Evolutionary conservation across 92 coral and sea anemone genomes (phyloP).

Genomic region (Zoanthus solanderi): DNA sequence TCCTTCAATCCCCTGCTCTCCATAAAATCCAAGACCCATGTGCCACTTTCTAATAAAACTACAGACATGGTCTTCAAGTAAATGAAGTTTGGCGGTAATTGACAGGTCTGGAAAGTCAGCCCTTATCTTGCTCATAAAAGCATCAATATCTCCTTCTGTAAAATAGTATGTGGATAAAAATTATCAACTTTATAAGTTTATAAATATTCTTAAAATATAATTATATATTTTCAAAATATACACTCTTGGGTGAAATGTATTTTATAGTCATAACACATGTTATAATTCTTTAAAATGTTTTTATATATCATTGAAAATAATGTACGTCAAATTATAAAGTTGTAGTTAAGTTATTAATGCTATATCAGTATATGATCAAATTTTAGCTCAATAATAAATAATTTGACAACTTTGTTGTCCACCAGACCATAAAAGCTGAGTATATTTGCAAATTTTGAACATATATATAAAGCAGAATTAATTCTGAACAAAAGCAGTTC

Average conservation of each 20-base stretch:
- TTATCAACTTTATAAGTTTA: not conserved
- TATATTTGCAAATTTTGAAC: no score
- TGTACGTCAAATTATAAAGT: not conserved
- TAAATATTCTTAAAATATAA: not conserved
- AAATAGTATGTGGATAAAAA: not conserved
- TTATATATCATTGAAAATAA: not conserved
- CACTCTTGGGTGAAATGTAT: not conserved
- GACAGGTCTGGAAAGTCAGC: slow-evolving; percentile 27
- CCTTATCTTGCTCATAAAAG: slow-evolving; percentile 8
- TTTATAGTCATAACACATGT: not conserved
- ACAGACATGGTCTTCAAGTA: slow-evolving; percentile 53
- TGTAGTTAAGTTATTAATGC: no score
- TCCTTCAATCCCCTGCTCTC: slow-evolving; percentile 39
- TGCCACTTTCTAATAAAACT: slow-evolving; percentile 37
- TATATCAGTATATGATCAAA: no score
- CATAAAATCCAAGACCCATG: slow-evolving; percentile 49
- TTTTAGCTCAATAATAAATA: no score
- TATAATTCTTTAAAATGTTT: not conserved
- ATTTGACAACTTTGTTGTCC: no score
- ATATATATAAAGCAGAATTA: no score
- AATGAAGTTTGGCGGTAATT: slow-evolving; percentile 47
- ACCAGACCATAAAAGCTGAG: no score
- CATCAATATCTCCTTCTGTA: slow-evolving; percentile 37
- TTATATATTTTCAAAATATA: not conserved
- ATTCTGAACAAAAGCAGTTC: no score